Evolutionary conservation across 2,797 vertebrate genomes (phyloP).

Genomic region (Lutjanus campechanus): DNA sequence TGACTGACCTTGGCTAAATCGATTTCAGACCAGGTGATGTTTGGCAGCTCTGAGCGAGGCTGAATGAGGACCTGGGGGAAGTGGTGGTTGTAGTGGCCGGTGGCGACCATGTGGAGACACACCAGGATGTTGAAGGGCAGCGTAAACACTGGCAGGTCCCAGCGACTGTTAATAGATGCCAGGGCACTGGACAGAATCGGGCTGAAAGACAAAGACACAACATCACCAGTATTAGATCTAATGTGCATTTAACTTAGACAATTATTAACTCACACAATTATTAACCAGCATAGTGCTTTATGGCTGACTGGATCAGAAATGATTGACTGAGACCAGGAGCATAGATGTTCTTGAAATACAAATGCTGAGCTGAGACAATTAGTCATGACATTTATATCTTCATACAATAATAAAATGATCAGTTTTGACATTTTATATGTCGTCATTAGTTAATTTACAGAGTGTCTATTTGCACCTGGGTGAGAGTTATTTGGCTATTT

Average conservation of each 20-base stretch:
- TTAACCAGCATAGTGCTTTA: neutral
- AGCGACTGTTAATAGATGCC: slow-evolving; percentile 90
- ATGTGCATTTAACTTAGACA: neutral
- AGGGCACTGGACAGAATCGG: slow-evolving; percentile 93
- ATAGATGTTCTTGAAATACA: too few relatives aligned
- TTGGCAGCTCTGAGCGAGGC: slow-evolving; percentile 85
- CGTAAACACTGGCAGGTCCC: slow-evolving; percentile 96
- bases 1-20: slow-evolving; percentile 87
- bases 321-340: too few relatives aligned
- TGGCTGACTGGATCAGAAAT: neutral
- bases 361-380: neutral
- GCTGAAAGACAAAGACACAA: slow-evolving; percentile 74
- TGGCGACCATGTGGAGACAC: slow-evolving; percentile 91
- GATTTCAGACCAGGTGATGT: slow-evolving; percentile 91
- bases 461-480: too few relatives aligned
- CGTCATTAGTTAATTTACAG: neutral
- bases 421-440: neutral
- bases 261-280: too few relatives aligned
- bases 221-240: slow-evolving; percentile 1
- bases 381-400: neutral
- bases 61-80: slow-evolving; percentile 90
- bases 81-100: slow-evolving; percentile 91
- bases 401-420: neutral
- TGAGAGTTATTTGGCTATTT: too few relatives aligned
- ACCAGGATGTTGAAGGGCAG: slow-evolving; percentile 95